These are phyloP conservation scores for Diceros bicornis DNA, from an alignment of 2,797 vertebrate species.

Conservation along the genomic window DNA sequence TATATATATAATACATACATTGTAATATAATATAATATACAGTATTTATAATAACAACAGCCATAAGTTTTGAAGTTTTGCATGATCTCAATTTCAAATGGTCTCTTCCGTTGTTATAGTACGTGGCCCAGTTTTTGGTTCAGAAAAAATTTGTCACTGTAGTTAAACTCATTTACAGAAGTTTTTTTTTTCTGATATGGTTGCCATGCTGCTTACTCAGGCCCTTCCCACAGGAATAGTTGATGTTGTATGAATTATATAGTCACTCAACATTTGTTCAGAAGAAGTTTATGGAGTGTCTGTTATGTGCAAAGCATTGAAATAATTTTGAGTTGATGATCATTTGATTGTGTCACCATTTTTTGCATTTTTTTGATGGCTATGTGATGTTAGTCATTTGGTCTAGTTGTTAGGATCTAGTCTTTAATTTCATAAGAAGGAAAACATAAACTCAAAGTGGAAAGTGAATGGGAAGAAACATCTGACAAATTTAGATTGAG, in stretches of 20 bases:
- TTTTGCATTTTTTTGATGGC: background rate
- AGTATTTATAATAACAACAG: background rate
- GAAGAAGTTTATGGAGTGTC: background rate
- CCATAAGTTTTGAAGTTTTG: background rate
- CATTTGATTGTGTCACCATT: background rate
- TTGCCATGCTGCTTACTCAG: background rate
- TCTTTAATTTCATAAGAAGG: background rate
- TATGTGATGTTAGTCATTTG: background rate
- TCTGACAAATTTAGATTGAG: background rate
- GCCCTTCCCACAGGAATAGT: background rate
- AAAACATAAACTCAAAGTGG: background rate
- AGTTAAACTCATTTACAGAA: background rate
- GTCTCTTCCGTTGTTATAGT: background rate
- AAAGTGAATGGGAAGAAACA: background rate
- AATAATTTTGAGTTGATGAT: background rate
- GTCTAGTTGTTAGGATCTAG: background rate
- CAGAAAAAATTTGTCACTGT: background rate
- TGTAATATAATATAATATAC: background rate
- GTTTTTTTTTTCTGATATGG: background rate
- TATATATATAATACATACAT: background rate
- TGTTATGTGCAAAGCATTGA: background rate
- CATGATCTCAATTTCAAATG: background rate
- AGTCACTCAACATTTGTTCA: background rate
- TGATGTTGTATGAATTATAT: background rate
- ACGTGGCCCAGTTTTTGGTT: background rate